Base-by-base conservation (phyloP, 2,797 vertebrate genomes). In the Lepilemur septentrionalis region DNA sequence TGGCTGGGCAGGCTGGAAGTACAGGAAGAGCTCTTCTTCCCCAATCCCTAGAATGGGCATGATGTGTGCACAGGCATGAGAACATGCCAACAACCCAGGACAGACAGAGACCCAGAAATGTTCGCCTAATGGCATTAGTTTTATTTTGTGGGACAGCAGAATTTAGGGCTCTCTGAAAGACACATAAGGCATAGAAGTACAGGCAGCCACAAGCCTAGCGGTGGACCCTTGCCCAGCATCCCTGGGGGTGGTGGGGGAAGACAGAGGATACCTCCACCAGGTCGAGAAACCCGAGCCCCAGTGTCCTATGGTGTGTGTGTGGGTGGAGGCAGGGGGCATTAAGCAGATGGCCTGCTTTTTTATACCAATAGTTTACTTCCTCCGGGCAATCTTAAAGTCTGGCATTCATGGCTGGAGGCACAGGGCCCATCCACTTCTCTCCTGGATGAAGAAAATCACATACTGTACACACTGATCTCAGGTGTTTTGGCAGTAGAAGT, bases 371-470 rank as follows among this genome's bases (percentile, higher is more conserved):
- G 20, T 18, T 50, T 69, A 32, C 89, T 91, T 75, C 50, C 28
- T 79, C 65, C 2, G 7, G 32, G 73, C 75, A 55, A 91, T 76
- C 50, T 98, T 94, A 98, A 72, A 98, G 86, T 93, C 92, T 98
- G 87, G 98, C 23, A 17, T 78, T 96, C 79, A 88, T 23, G 30
- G 50, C 41, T 73, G 90, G 25, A 9, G 99, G 99, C 28, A 98
- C 98, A 75, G 99, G 99, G 90, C 99, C 99, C 76, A 99, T 91
- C 99, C 99, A 99, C 98, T 99, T 99, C 98, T 99, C 99, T 96
- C 99, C 99, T 99, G 97, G 41, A 79, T 83, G 98, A 95, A 91
- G 46, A 98, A 93, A 95, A 94, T 30, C 41, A 94, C 15, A 38
- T 11, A 11, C 2, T 94, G 25, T 52, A 12, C 23, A 90, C 25